Base-by-base conservation (phyloP, 2,797 vertebrate species). In the Champsocephalus esox region DNA sequence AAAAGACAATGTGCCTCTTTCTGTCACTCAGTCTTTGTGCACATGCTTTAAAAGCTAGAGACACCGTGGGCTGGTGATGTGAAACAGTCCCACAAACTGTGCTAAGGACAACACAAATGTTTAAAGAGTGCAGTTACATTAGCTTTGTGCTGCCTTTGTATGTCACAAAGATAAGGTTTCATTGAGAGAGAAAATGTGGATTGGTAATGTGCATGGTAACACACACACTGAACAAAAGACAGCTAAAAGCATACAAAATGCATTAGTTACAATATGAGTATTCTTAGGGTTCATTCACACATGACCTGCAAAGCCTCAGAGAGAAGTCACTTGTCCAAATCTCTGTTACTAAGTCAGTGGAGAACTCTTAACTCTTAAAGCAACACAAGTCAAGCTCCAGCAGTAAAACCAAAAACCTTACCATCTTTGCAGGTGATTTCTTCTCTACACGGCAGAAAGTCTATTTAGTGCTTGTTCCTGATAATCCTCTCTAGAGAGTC, bases 401-500 rank as follows among this genome's bases (percentile, higher is more conserved):
- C n/a, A 70, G 64, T 32, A 46, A 45, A 77, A 80, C 58, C 28
- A 54, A 38, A 28, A 88, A 87, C 88, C 82, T 89, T 92, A 96
- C 95, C 95, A 96, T 96, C 68, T 93, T 95, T 82, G 79, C 67
- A 73, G 85, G 64, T 67, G 82, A 73, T 52, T 38, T 90, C 52
- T 88, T 74, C 65, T 77, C 80, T 84, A 84, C 56, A 73, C 85
- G 59, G 64, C 72, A 79, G 74, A 88, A 80, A 28, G 45, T 67
- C 79, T 77, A 28, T 73, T 66, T 92, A 92, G 93, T 90, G 79
- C 77, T 86, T 77, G 75, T 10, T 68, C 78, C 69, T 70, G 73
- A 80, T 84, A 81, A 86, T 94, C 88, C 91, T 79, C 75, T 78
- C 57, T 73, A 69, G 81, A 76, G 60, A 82, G 79, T 80, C 75